phyloP scores from a whole-genome alignment of 2,113 vertebrate genomes.

The Larimichthys polyactis region DNA sequence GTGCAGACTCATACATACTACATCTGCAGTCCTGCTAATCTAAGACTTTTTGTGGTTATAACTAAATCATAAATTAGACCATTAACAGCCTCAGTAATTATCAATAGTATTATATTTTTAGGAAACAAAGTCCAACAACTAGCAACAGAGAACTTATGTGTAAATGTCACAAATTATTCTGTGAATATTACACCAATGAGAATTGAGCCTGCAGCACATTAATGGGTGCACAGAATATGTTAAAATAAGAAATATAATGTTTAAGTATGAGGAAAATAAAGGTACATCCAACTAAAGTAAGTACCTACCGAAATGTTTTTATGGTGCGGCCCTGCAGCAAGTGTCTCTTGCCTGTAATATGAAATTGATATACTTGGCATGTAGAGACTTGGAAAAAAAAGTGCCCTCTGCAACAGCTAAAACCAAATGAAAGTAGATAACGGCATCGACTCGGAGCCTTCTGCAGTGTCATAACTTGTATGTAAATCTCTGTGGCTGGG shows the following conservation, averaged over 20 bases:
- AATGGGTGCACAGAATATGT: neutral
- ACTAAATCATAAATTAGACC: neutral
- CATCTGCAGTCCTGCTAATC: neutral
- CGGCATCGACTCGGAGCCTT: slow-evolving; percentile 64
- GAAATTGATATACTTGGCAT: slow-evolving; percentile 73
- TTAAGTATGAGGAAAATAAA: slow-evolving; percentile 7
- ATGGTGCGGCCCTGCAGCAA: slow-evolving; percentile 40
- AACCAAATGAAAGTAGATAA: slow-evolving; percentile 77
- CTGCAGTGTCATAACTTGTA: slow-evolving; percentile 77
- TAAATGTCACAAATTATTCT: neutral
- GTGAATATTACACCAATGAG: neutral
- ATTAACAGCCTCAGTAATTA: neutral
- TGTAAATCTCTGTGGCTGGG: slow-evolving; percentile 76
- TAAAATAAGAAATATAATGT: neutral
- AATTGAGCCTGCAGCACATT: neutral
- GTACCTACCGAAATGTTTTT: slow-evolving; percentile 50
- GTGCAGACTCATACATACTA: neutral
- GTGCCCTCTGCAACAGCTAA: slow-evolving; percentile 54
- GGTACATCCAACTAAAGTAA: slow-evolving; percentile 44
- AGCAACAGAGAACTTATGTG: neutral
- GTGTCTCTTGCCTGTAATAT: slow-evolving; percentile 58
- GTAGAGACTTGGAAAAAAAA: slow-evolving; percentile 51
- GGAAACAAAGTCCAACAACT: too few species aligned
- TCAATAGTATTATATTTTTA: neutral
- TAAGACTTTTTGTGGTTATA: neutral